Percentiles rank a stretch among this genome's conserved stretches.
phyloP scores from a whole-genome alignment of 2,113 vertebrate species.

The Phylloscopus trochilus region DNA sequence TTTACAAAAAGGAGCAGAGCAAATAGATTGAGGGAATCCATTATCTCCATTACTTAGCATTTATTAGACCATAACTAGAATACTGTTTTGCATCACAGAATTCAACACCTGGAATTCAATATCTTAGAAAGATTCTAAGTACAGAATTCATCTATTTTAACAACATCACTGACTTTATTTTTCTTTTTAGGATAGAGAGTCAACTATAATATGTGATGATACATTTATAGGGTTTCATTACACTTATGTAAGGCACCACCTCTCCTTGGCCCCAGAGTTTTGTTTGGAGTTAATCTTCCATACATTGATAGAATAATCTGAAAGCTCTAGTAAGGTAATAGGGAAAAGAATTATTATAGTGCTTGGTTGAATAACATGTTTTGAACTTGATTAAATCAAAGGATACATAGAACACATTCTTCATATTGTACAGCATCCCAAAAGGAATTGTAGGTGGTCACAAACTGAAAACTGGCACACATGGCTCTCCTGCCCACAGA shows the following conservation, averaged over 20 bases:
- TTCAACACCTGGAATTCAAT: not conserved
- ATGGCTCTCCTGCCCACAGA: not conserved
- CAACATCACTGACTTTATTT: not conserved
- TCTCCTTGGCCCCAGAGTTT: not conserved
- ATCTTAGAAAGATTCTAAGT: not conserved
- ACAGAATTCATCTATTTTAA: not conserved
- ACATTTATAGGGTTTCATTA: not conserved
- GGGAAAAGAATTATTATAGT: conserved; percentile 35
- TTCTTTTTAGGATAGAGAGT: not conserved
- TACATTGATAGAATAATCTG: conserved; percentile 25
- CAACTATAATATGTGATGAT: not conserved
- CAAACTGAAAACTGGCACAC: not conserved
- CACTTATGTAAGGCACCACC: not conserved
- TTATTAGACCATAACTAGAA: not conserved
- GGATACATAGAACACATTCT: not conserved
- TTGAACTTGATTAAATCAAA: conserved; percentile 29
- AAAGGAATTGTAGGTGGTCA: not conserved
- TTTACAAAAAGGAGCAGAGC: not conserved
- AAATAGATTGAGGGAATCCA: not conserved
- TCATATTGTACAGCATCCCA: not conserved
- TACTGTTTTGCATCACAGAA: not conserved
- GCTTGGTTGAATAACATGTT: not conserved
- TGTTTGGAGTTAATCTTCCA: conserved; percentile 51
- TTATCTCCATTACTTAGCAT: not conserved
- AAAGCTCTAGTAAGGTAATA: conserved; percentile 42